Evolutionary conservation across 2,888 invertebrate genomes (phyloP), one percentile per base, ranked within the genome.

Genomic region (Caradrina clavipalpis): DNA sequence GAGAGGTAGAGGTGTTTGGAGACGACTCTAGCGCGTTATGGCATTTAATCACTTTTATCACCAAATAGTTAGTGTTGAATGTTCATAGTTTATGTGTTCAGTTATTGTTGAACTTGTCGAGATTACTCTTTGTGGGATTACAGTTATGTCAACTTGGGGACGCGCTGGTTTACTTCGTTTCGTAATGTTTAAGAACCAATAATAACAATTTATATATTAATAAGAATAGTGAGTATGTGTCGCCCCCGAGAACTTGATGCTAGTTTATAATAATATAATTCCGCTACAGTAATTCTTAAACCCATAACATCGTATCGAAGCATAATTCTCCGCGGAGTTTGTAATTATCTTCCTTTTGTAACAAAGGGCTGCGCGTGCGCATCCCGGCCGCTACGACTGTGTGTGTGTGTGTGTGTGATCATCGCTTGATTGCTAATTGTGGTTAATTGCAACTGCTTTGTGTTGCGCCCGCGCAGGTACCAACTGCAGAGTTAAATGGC

Each of bases 31-130:
- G 39, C 55, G 21, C 3, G 56, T 69, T 68, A 61, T 76, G 69
- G 70, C 66, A 78, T 78, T 70, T 72, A 53, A 83, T 72, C 56
- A 72, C 7, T 70, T 68, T 82, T 73, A 73, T 78, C 76, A 62
- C 73, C 69, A 70, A 81, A 78, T 78, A 78, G 60, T 69, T 71
- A 31, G 74, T 68, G n/a, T 64, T 58, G 49, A 15, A 8, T 51
- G 57, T 63, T 22, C 22, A 5, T 57, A 49, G 49, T 60, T 66
- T 54, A 66, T 69, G 50, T 13, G 50, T 10, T 11, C 55, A 45
- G 54, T 69, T 7, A 61, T 66, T 59, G 59, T 73, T 64, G 56
- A 69, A 51, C 64, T 78, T 68, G 26, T 3, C 26, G 4, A 26
- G 26, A 26, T 26, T 2, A 26, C 26, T n/a, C n/a, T 26, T 26